Conservation (phyloP, 2,113 vertebrate species). For the Eleginops maclovinus region DNA sequence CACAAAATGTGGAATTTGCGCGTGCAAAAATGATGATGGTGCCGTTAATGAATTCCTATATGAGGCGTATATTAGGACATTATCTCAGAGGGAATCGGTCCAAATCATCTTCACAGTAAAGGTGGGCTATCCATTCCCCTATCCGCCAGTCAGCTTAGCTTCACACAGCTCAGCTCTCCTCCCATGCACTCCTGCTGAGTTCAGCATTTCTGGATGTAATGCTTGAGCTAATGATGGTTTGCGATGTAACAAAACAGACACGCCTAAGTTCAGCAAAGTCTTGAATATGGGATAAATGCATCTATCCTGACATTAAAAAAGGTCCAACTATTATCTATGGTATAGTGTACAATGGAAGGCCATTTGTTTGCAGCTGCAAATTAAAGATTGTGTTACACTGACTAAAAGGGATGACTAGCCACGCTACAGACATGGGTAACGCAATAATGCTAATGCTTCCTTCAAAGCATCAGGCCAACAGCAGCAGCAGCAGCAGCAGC, state of each 20-base stretch:
- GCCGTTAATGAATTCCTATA: neutral
- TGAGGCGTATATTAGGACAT: slow-evolving; percentile 18
- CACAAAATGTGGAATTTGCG: neutral
- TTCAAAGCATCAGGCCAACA: neutral
- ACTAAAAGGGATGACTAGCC: slow-evolving; percentile 23
- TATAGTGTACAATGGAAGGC: slow-evolving; percentile 20
- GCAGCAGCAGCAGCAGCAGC: too few relatives aligned
- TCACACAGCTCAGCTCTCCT: slow-evolving; percentile 24
- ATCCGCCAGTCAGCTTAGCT: slow-evolving; percentile 17
- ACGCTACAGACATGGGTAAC: slow-evolving; percentile 10
- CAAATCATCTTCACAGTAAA: slow-evolving; percentile 42
- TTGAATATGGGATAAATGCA: neutral
- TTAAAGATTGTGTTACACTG: slow-evolving; percentile 12
- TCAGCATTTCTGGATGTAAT: neutral
- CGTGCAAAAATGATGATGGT: neutral
- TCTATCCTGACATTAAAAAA: neutral
- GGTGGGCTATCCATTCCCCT: slow-evolving; percentile 19
- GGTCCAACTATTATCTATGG: neutral
- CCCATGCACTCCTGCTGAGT: slow-evolving; percentile 12
- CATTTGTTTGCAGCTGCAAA: slow-evolving; percentile 34
- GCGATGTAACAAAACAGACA: slow-evolving; percentile 24
- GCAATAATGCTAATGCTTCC: slow-evolving; percentile 5
- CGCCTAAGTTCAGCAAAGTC: slow-evolving; percentile 6
- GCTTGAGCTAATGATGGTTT: neutral
- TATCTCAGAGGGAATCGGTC: slow-evolving; percentile 40